These are phyloP conservation scores for Rhadinocentrus ornatus DNA, from an alignment of 2,797 vertebrate species.

Conservation along the genomic window DNA sequence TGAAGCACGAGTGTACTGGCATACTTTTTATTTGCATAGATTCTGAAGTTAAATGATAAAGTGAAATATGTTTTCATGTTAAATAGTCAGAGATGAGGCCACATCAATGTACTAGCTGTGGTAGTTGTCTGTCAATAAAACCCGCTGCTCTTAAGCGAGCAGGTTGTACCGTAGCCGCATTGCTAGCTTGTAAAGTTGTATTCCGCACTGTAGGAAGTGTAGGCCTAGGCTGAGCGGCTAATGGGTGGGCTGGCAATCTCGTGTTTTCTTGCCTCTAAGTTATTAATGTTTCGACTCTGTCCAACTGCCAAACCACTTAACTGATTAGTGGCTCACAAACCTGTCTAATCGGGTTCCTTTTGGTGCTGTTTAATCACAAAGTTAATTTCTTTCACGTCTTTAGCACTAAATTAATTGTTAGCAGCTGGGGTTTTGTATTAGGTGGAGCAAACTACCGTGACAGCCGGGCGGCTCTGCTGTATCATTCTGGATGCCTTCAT, in stretches of 20 bases:
- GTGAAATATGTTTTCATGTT: background rate
- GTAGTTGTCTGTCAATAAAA: conserved; percentile 35
- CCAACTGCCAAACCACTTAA: conserved; percentile 61
- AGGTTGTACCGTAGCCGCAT: conserved; percentile 47
- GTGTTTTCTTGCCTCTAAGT: conserved; percentile 68
- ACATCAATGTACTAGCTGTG: background rate
- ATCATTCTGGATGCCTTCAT: conserved; percentile 61
- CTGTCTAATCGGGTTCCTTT: conserved; percentile 11
- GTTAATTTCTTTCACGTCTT: background rate
- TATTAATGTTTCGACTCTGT: conserved; percentile 68
- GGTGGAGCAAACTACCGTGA: conserved; percentile 22
- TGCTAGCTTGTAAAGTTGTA: conserved; percentile 76
- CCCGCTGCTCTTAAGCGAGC: conserved; percentile 18
- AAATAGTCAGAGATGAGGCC: rapidly evolving
- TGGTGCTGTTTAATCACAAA: background rate
- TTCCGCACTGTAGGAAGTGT: conserved; percentile 62
- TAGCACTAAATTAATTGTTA: conserved; percentile 3
- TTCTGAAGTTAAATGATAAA: background rate
- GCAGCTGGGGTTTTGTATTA: conserved; percentile 12
- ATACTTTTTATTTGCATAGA: conserved; percentile 46
- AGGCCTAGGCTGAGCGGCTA: conserved; percentile 71
- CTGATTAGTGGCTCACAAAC: conserved; percentile 49
- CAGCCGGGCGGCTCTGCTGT: conserved; percentile 60
- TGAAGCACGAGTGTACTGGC: conserved; percentile 74
- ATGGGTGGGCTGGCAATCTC: conserved; percentile 47